Base-by-base conservation (phyloP, 2,113 vertebrate species). In the Leptobrachium leishanense region DNA sequence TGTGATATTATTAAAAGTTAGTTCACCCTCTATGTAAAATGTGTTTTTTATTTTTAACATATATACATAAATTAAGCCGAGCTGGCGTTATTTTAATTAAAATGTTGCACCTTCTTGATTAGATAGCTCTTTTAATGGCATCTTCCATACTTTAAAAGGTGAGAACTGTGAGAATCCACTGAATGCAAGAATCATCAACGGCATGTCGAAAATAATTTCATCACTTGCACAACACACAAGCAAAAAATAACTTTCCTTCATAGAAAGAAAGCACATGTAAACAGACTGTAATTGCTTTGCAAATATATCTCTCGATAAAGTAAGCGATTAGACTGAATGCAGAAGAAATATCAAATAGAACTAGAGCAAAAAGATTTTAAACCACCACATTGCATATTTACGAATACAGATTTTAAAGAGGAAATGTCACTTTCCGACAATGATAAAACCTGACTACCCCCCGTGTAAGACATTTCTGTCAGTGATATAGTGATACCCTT, bases 91-190 rank as follows among this genome's bases (percentile, higher is more conserved):
- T 84, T 90, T 94, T 95, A 94, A 96, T 94, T 94, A 93, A 83
- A 91, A 87, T 90, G 87, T 90, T 90, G 91, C 91, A 95, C 90
- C 90, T 94, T 91, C 87, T 89, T 94, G 91, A 95, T 95, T 93
- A 95, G 92, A 90, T 87, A 89, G 82, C 83, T 82, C 84, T 83
- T 92, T 92, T 92, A 94, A 95, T 91, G 83, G 93, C 88, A 92
- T 94, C 86, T 90, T 89, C 86, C 79, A 86, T 77, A 86, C 86
- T 94, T 84, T 43, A 82, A 92, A 82, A 92, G 83, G 81, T 86
- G 84, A 87, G 87, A 91, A 91, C 84, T 86, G 65, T 86, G 82
- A 91, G 90, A 84, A 82, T 72, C 46, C 15, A 68, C 74, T 82
- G 89, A 83, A 90, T 89, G 83, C 89, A 86, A 91, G 81, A 88